These are phyloP conservation scores for Sisor rabdophorus DNA, from an alignment of 2,113 vertebrate genomes.

Conservation along the genomic window DNA sequence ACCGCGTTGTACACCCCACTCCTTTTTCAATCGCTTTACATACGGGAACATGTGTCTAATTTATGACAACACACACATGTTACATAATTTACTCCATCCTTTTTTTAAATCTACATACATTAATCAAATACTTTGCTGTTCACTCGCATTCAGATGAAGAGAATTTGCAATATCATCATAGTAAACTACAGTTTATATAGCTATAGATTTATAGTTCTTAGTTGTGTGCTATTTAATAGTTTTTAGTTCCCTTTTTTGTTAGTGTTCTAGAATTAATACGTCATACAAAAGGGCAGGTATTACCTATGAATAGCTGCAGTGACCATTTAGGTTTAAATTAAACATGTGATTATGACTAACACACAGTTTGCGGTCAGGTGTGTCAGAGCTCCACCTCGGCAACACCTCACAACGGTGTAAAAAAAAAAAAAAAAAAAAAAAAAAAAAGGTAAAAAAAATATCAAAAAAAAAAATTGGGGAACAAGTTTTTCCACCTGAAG, in stretches of 20 bases:
- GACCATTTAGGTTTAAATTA: neutral
- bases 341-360: neutral
- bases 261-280: neutral
- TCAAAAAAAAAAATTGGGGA: constrained; percentile 51
- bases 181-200: too few species aligned
- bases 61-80: neutral
- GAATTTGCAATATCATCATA: too few species aligned
- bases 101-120: neutral
- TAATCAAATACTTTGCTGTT: neutral
- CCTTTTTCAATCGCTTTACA: too few species aligned
- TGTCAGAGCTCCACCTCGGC: constrained; percentile 47
- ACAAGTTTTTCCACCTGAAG: constrained; percentile 33
- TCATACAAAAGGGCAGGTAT: neutral
- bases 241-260: neutral
- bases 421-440: constrained; percentile 37
- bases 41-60: neutral
- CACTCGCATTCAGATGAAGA: neutral
- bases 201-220: too few species aligned
- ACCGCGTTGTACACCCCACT: too few species aligned
- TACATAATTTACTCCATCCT: too few species aligned
- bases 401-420: constrained; percentile 47
- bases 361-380: constrained; percentile 30
- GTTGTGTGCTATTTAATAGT: neutral
- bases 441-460: constrained; percentile 14
- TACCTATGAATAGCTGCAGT: neutral